A percentile compares a stretch with the other conserved stretches of the same genome.
phyloP scores from a whole-genome alignment of 2,888 invertebrate species.

The Aelia acuminata region DNA sequence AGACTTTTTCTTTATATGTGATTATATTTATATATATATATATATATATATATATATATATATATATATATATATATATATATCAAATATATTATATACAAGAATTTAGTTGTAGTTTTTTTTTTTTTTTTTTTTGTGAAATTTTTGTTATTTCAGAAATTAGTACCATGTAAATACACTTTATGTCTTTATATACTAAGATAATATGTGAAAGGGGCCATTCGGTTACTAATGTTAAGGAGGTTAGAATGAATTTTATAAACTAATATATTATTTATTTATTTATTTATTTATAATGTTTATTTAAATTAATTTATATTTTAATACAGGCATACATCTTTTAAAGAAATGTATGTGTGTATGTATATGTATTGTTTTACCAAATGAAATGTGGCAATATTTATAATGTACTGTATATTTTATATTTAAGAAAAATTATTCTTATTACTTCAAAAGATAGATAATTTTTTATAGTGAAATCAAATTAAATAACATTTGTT shows the following conservation, averaged over 20 bases:
- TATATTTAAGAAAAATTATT: conserved; percentile 29
- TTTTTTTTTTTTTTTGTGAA: conserved; percentile 20
- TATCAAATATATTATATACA: too few relatives aligned
- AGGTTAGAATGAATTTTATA: conserved; percentile 52
- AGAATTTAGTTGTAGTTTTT: conserved; percentile 35
- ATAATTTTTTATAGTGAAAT: background rate
- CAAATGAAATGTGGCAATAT: conserved; percentile 40
- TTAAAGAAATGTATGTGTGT: background rate
- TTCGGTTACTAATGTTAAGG: conserved; percentile 55
- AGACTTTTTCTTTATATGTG: conserved; percentile 10
- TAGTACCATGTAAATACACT: conserved; percentile 56
- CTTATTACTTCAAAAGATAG: background rate
- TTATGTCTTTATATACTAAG: conserved; percentile 25
- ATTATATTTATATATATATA: conserved; percentile 16
- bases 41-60: background rate
- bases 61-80: conserved; percentile 40
- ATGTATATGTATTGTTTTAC: conserved; percentile 27
- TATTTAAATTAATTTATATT: conserved; percentile 51
- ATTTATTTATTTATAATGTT: conserved; percentile 53
- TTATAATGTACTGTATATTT: conserved; percentile 44
- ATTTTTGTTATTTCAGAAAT: conserved; percentile 42
- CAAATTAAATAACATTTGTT: conserved; percentile 11
- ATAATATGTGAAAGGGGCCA: conserved; percentile 52
- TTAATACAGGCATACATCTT: conserved; percentile 29
- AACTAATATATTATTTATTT: conserved; percentile 45